These are phyloP conservation scores for Rhynchopsitta pachyrhyncha DNA, from an alignment of 2,113 vertebrate genomes.

Conservation along the genomic window DNA sequence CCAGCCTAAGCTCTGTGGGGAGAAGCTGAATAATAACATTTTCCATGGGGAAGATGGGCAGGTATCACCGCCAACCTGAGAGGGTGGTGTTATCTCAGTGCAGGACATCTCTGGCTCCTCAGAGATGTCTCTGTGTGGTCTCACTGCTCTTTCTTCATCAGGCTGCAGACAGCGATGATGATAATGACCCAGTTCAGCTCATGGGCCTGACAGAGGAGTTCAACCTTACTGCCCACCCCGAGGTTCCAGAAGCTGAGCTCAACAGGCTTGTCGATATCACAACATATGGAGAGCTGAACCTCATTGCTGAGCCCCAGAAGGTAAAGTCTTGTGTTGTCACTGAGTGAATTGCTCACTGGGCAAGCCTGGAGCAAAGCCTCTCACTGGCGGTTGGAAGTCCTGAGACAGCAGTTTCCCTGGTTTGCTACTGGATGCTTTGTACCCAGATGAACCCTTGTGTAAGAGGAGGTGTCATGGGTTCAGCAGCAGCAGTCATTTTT, in stretches of 20 bases:
- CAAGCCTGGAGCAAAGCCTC: not conserved
- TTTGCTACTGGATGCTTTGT: not conserved
- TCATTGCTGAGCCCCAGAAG: constrained; percentile 89
- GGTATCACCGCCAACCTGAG: not conserved
- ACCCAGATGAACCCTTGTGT: not conserved
- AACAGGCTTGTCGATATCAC: constrained; percentile 36
- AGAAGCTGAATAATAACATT: not conserved
- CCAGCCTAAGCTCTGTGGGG: accelerated
- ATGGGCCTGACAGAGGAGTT: constrained; percentile 50
- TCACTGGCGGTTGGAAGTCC: not conserved
- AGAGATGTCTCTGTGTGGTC: not conserved
- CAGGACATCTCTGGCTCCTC: not conserved
- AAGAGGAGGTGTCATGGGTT: no score
- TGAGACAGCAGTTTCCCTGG: not conserved
- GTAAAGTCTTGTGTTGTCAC: constrained; percentile 37
- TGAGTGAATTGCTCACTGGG: not conserved
- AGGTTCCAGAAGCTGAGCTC: not conserved
- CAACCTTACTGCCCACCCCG: constrained; percentile 40
- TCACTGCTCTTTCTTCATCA: constrained; percentile 12
- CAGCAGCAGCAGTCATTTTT: no score
- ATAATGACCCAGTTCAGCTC: constrained; percentile 27
- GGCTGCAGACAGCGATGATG: constrained; percentile 82
- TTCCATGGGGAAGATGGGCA: not conserved
- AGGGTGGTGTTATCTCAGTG: not conserved
- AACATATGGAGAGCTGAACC: constrained; percentile 79